Evolutionary conservation across 1,140 invertebrate genomes (phyloP).

Genomic region (Anadara kagoshimensis): DNA sequence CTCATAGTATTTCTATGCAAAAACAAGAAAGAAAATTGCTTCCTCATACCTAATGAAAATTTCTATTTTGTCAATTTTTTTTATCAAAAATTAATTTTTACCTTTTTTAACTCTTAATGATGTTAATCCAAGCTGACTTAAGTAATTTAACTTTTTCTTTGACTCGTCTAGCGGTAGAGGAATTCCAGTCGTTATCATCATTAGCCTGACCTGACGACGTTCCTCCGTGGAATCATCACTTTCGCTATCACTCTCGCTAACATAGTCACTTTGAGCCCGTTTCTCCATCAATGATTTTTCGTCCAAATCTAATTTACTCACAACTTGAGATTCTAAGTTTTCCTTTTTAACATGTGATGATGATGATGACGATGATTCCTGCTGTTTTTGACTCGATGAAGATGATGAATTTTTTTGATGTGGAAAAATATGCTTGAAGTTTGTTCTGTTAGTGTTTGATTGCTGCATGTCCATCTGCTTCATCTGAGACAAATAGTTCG

Average conservation of each 20-base stretch:
- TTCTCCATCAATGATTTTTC: conserved; percentile 49
- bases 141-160: conserved; percentile 55
- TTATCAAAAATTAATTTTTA: conserved; percentile 30
- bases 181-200: conserved; percentile 54
- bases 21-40: too few relatives aligned
- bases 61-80: too few relatives aligned
- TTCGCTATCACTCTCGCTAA: conserved; percentile 60
- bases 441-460: too few relatives aligned
- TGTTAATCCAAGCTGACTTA: conserved; percentile 59
- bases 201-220: conserved; percentile 41
- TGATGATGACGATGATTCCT: too few relatives aligned
- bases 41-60: too few relatives aligned
- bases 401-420: too few relatives aligned
- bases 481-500: too few relatives aligned
- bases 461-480: too few relatives aligned
- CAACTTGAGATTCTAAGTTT: conserved; percentile 7
- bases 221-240: conserved; percentile 47
- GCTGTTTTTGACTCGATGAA: too few relatives aligned
- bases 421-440: too few relatives aligned
- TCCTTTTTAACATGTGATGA: too few relatives aligned
- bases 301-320: conserved; percentile 59
- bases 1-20: too few relatives aligned
- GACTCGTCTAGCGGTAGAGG: conserved; percentile 58
- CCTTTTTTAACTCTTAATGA: conserved; percentile 61
- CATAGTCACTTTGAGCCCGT: conserved; percentile 41